These are phyloP conservation scores for Acanthosepion pharaonis DNA, from an alignment of 2,888 invertebrate species.

Conservation along the genomic window DNA sequence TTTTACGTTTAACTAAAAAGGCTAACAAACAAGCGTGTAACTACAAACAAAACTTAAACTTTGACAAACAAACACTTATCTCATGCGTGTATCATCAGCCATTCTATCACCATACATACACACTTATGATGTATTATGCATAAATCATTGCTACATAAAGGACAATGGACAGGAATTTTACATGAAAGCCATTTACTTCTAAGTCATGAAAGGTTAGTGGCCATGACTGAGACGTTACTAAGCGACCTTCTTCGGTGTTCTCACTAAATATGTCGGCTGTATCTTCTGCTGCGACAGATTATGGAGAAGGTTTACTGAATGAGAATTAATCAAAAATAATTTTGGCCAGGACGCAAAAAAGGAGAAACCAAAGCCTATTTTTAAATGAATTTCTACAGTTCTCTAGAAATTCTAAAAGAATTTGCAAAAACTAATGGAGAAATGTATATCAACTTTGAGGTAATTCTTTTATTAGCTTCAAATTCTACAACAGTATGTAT, in stretches of 20 bases:
- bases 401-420: no score
- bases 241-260: neutral
- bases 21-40: neutral
- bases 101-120: neutral
- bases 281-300: neutral
- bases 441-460: no score
- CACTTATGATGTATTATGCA: neutral
- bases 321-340: neutral
- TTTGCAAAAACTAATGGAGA: no score
- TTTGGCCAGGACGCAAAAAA: neutral
- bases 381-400: no score
- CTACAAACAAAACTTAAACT: neutral
- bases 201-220: neutral
- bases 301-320: neutral
- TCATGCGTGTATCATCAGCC: neutral
- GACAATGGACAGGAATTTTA: neutral
- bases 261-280: neutral
- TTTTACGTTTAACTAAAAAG: neutral
- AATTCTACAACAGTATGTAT: no score
- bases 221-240: constrained; percentile 2
- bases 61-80: neutral
- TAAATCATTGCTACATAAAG: neutral
- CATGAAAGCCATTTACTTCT: neutral
- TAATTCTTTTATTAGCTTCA: no score
- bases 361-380: neutral